Conservation (phyloP, 2,113 vertebrate species). For the Orycteropus afer region DNA sequence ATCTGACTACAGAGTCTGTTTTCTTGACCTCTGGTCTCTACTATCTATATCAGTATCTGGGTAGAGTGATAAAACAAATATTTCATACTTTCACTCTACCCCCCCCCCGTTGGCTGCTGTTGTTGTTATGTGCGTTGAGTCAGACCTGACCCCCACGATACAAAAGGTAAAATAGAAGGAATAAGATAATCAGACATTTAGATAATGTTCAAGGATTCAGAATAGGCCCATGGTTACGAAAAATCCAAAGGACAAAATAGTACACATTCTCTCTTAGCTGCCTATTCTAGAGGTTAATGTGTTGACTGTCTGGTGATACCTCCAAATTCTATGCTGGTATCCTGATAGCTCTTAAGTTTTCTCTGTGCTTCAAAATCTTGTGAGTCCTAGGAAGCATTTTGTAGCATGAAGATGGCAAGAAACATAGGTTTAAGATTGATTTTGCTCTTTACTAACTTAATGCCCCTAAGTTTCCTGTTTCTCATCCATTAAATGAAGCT, state of each 20-base stretch:
- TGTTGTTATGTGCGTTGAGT: too few species aligned
- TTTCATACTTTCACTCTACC: background rate
- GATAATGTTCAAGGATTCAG: background rate
- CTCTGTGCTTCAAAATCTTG: background rate
- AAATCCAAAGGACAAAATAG: background rate
- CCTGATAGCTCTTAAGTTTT: background rate
- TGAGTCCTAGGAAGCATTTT: background rate
- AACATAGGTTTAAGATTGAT: background rate
- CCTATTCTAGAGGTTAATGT: background rate
- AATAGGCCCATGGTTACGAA: background rate
- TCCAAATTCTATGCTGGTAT: too few species aligned
- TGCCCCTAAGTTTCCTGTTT: background rate
- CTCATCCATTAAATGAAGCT: background rate
- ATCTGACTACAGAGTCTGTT: too few species aligned
- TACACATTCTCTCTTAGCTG: background rate
- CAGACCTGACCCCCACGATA: too few species aligned
- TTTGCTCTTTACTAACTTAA: background rate
- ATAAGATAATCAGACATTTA: background rate
- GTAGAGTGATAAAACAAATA: background rate
- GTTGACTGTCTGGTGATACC: background rate
- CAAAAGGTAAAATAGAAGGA: background rate
- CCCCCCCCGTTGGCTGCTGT: too few species aligned
- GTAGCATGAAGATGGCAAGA: background rate
- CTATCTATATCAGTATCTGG: background rate
- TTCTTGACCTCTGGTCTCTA: background rate